Evolutionary conservation across 2,797 vertebrate species (phyloP), one percentile per base, ranked within the genome.

Genomic region (Galagoides demidoff): DNA sequence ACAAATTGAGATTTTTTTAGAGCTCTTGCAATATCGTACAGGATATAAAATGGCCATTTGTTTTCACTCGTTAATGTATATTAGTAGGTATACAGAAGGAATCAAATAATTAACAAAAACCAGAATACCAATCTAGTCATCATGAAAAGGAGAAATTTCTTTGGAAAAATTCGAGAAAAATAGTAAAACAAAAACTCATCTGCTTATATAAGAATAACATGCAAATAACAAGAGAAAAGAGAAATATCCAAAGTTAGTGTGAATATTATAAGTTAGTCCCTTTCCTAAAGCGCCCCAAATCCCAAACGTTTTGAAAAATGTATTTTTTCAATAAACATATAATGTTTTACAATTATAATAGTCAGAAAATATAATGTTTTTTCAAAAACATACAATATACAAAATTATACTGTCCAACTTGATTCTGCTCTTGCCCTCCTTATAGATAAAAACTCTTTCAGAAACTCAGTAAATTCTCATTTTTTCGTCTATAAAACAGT

Each of bases 301-400:
- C 76, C 87, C 63, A 71, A 94, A 39, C 49, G 34, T 45, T 61
- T 90, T 74, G 57, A 92, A 92, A 84, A 84, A 94, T 5, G 37
- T 11, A 49, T 66, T 68, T 90, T 85, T 66, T 4, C 3, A 90
- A 77, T 84, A 96, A 94, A 79, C 70, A 84, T 5, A 34, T 6
- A 34, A 91, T 45, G 43, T 39, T 90, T 43, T 85, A 4, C 7
- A 84, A 84, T 52, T 71, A 61, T 22, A 81, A 82, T n/a, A 68
- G n/a, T 31, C n/a, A 93, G 63, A 70, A 95, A 85, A 85, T 73
- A 9, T n/a, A 90, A 3, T 61, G 31, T 19, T 57, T 85, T 90
- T 0, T 1, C 3, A 73, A 71, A 89, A 96, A 74, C 34, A 43
- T 7, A 9, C 52, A 78, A 83, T 43, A 34, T 70, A 74, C 7